These are phyloP conservation scores for Cervus canadensis DNA, from an alignment of 2,113 vertebrate species.

Conservation along the genomic window DNA sequence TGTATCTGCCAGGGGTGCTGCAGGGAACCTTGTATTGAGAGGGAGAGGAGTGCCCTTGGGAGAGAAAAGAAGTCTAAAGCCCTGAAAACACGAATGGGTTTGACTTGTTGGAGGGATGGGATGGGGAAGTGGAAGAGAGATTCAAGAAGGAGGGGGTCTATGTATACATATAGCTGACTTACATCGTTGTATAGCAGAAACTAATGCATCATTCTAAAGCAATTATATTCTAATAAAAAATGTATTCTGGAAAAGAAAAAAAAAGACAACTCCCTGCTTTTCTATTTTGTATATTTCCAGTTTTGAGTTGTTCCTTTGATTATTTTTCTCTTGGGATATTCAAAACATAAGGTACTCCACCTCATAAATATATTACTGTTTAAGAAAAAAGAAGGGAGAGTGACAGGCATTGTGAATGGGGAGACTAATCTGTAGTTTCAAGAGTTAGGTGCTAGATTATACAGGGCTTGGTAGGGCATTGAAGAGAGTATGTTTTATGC, in stretches of 20 bases:
- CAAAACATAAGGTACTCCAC: not conserved
- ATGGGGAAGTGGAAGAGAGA: not conserved
- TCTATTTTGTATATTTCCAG: not conserved
- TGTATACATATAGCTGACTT: not conserved
- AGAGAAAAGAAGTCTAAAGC: not conserved
- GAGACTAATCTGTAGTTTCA: not conserved
- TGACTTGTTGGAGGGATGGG: not conserved
- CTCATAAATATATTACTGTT: not conserved
- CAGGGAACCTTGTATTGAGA: not conserved
- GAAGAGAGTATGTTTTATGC: not conserved
- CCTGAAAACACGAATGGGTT: not conserved
- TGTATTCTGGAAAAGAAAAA: not conserved
- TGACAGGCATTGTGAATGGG: not conserved
- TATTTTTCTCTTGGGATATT: not conserved
- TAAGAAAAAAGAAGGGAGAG: not conserved
- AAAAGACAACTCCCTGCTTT: not conserved
- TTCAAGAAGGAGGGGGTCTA: not conserved
- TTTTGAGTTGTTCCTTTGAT: not conserved
- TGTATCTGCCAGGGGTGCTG: fast-evolving
- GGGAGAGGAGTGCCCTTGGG: fast-evolving
- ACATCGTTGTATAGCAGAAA: not conserved
- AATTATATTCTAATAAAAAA: not conserved
- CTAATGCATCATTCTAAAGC: not conserved
- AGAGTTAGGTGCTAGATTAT: not conserved
- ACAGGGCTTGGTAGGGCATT: not conserved